Conservation (phyloP, 2,113 vertebrate species). For the Falcunculus frontatus region DNA sequence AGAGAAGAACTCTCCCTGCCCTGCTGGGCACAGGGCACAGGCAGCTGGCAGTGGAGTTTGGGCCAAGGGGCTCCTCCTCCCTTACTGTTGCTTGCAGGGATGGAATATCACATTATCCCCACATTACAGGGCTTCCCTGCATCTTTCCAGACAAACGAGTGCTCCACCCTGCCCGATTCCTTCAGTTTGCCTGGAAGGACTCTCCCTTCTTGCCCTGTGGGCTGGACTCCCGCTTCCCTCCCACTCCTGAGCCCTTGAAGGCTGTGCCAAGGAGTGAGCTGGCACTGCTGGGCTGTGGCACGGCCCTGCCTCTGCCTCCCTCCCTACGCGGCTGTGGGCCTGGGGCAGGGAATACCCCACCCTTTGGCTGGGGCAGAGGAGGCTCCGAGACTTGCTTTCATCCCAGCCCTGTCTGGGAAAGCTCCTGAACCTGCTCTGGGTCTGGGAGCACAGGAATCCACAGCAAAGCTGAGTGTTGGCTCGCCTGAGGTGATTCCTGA, state of each 20-base stretch:
- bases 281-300: not conserved
- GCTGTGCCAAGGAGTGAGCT: slow-evolving; percentile 20
- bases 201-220: not conserved
- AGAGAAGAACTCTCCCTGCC: not conserved
- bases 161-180: not conserved
- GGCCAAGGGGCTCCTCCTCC: not conserved
- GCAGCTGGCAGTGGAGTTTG: not conserved
- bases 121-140: not conserved
- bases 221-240: not conserved
- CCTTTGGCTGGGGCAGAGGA: not conserved
- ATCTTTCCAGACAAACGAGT: not conserved
- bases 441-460: not conserved
- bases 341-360: not conserved
- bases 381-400: not conserved
- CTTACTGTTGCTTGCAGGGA: not conserved
- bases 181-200: not conserved
- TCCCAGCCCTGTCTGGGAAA: slow-evolving; percentile 36
- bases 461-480: not conserved
- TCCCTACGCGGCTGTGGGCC: not conserved
- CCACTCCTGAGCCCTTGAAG: not conserved
- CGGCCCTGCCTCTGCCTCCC: not conserved
- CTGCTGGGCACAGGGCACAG: not conserved
- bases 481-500: not conserved
- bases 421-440: not conserved
- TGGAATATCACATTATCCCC: not conserved